Percentiles rank a stretch among this genome's conserved stretches.
phyloP scores from a whole-genome alignment of 2,888 invertebrate species.

The Sthenelais limicola region DNA sequence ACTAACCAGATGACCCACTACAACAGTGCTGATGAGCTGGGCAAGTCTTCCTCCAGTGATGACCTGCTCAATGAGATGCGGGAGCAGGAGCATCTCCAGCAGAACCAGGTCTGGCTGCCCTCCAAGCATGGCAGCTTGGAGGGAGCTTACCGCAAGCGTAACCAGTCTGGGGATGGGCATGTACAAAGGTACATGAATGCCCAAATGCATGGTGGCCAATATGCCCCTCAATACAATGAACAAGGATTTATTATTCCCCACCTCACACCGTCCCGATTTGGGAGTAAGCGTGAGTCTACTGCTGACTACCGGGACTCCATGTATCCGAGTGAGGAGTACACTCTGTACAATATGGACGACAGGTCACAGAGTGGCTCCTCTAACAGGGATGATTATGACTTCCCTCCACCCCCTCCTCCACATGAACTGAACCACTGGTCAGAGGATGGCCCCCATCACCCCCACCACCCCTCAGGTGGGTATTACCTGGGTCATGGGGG shows the following conservation, averaged over 20 bases:
- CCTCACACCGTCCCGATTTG: constrained; percentile 58
- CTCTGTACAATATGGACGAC: constrained; percentile 1
- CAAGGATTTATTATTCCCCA: constrained; percentile 42
- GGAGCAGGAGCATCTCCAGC: constrained; percentile 9
- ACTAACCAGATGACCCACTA: constrained; percentile 71
- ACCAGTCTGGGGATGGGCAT: neutral
- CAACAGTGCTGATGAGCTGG: constrained; percentile 65
- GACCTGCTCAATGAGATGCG: constrained; percentile 48
- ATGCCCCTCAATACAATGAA: too few species aligned
- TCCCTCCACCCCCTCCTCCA: constrained; percentile 24
- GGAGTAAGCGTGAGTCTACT: constrained; percentile 60
- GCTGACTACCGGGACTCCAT: constrained; percentile 51
- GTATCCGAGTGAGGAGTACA: constrained; percentile 25
- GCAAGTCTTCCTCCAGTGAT: constrained; percentile 56
- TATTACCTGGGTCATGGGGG: constrained; percentile 24
- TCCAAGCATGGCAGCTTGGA: constrained; percentile 65
- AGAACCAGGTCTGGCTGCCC: constrained; percentile 44
- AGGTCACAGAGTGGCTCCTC: constrained; percentile 20
- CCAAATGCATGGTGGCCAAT: constrained; percentile 44
- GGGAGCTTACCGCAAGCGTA: constrained; percentile 55
- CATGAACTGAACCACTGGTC: constrained; percentile 34
- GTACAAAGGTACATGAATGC: constrained; percentile 44
- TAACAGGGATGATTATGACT: constrained; percentile 21
- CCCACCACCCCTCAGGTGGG: constrained; percentile 9
- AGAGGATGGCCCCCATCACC: constrained; percentile 8